Evolutionary conservation across 1,140 invertebrate genomes (phyloP), one percentile per base, ranked within the genome.

Genomic region (Cydia strobilella): DNA sequence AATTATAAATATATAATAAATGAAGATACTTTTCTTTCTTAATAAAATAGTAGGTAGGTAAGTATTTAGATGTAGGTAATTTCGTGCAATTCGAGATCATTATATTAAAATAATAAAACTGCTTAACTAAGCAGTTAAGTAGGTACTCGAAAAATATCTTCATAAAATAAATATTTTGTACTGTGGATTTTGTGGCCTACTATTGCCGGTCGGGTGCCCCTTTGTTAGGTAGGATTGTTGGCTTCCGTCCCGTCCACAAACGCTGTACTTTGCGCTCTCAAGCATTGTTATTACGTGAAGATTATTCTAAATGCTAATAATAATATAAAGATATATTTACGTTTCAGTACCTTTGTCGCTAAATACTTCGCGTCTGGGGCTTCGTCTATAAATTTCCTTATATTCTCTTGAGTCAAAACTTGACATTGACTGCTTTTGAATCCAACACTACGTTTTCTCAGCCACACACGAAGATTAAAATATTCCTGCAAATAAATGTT

Each of bases 171-270:
- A 51, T 7, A 51, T 51, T 51, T 18, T n/a, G 9, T 23, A 20
- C 23, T 5, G 51, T 23, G 7, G n/a, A 59, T 59, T 59, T 59
- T 10, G 54, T 59, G 54, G 54, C 18, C 18, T 23, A 23, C 18
- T 12, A 59, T 23, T 45, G 42, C 42, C 51, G n/a, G 51, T 18
- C 6, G n/a, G 15, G 51, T 51, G 48, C 13, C 51, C 51, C n/a
- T 54, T 54, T 54, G 51, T 54, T 54, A 54, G 5, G 51, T 54
- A 54, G 5, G 51, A 54, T 18, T 54, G 51, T 54, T 59, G 54
- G 54, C 54, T 59, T 59, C 54, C 54, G 20, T n/a, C 54, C 54
- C 18, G 18, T 7, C 18, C 54, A 23, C 54, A 23, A 59, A 59
- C 20, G 54, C 7, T 59, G 54, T 59, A 59, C 18, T 59, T 59